Conservation (phyloP, 2,113 vertebrate genomes). For the Numida meleagris region DNA sequence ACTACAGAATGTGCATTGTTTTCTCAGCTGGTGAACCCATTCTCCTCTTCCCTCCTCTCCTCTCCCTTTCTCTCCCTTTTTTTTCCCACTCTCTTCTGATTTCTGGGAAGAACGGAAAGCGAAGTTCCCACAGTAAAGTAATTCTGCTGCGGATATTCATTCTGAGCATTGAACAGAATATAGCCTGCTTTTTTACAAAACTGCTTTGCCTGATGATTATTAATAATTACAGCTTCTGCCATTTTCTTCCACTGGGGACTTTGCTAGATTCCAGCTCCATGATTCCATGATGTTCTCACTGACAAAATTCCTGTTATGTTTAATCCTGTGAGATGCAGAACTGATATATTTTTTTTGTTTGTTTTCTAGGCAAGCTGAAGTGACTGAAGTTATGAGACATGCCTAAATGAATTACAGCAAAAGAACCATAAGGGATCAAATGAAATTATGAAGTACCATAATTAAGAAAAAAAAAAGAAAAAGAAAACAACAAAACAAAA, state of each 20-base stretch:
- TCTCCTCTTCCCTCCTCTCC: background rate
- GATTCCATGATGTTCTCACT: slow-evolving; percentile 16
- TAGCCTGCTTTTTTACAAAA: slow-evolving; percentile 48
- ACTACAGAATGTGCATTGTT: background rate
- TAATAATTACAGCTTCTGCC: slow-evolving; percentile 47
- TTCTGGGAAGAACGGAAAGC: slow-evolving; percentile 53
- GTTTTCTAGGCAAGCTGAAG: background rate
- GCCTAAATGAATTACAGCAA: background rate
- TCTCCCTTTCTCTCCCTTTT: no score
- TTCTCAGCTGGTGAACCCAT: background rate
- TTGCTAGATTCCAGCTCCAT: background rate
- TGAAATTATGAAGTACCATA: background rate
- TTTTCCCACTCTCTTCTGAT: background rate
- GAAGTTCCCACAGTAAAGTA: slow-evolving; percentile 38
- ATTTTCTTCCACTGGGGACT: slow-evolving; percentile 17
- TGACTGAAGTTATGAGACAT: background rate
- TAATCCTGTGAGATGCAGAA: background rate
- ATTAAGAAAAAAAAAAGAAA: background rate
- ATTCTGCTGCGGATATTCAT: slow-evolving; percentile 47
- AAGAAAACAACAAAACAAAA: background rate
- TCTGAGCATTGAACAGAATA: slow-evolving; percentile 23
- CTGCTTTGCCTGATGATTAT: slow-evolving; percentile 32
- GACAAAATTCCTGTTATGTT: slow-evolving; percentile 15
- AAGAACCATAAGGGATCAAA: background rate
- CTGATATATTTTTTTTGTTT: background rate